phyloP scores from a whole-genome alignment of 2,888 invertebrate genomes.

The Agrochola lychnidis region DNA sequence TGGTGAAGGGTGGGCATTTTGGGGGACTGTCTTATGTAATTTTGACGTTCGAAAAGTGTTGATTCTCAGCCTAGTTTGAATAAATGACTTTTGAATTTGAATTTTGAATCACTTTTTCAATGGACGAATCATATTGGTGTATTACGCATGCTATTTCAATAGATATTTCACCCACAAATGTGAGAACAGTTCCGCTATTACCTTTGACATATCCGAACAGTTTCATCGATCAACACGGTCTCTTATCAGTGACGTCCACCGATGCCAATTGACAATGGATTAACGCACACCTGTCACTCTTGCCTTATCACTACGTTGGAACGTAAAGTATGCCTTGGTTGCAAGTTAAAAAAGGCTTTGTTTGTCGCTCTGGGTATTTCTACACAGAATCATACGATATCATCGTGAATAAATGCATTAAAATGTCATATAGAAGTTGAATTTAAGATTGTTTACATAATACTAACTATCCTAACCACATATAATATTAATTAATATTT shows the following conservation, averaged over 20 bases:
- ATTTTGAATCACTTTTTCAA: neutral
- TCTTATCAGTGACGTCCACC: slow-evolving; percentile 30
- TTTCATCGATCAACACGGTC: slow-evolving; percentile 14
- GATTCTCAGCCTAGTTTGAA: no score
- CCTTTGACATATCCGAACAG: slow-evolving; percentile 12
- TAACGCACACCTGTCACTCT: slow-evolving; percentile 31
- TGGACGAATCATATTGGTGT: neutral
- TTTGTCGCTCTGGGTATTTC: neutral
- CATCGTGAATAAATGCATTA: neutral
- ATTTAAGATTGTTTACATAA: neutral
- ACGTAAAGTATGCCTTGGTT: neutral
- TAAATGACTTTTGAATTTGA: no score
- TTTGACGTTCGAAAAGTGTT: no score
- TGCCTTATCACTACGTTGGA: slow-evolving; percentile 2
- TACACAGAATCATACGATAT: neutral
- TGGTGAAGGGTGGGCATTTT: no score
- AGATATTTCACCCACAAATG: neutral
- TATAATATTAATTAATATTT: no score
- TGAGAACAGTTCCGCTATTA: slow-evolving; percentile 6
- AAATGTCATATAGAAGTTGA: neutral
- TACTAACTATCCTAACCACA: neutral
- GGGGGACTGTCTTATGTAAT: no score
- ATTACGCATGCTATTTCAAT: slow-evolving; percentile 4
- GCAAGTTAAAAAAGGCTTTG: slow-evolving; percentile 3
- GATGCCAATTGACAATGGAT: slow-evolving; percentile 30